These are phyloP conservation scores for Heterochromis multidens DNA, from an alignment of 2,113 vertebrate species.

Conservation along the genomic window DNA sequence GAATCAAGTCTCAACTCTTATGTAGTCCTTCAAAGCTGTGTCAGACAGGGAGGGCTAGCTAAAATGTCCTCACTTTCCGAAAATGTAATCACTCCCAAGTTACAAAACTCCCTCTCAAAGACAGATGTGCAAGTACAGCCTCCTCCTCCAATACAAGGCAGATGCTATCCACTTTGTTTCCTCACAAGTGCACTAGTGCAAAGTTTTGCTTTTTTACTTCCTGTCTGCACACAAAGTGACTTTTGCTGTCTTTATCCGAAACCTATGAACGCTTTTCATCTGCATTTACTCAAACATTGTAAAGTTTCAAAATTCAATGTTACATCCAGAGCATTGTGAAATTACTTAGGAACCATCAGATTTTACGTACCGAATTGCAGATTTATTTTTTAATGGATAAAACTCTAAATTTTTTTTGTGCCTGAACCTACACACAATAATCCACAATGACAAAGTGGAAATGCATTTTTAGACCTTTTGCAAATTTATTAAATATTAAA, in stretches of 20 bases:
- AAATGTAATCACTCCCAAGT: neutral
- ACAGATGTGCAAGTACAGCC: neutral
- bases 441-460: neutral
- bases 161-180: conserved; percentile 39
- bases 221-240: neutral
- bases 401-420: neutral
- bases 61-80: neutral
- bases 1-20: neutral
- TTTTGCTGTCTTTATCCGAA: neutral
- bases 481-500: neutral
- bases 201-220: neutral
- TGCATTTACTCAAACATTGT: neutral
- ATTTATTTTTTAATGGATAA: neutral
- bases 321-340: neutral
- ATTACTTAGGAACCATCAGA: neutral
- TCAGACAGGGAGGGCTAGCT: neutral
- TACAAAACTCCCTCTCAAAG: neutral
- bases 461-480: too few species aligned
- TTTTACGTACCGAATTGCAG: neutral
- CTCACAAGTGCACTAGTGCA: neutral
- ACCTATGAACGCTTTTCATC: neutral
- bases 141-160: conserved; percentile 13
- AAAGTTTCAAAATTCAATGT: neutral
- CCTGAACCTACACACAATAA: neutral
- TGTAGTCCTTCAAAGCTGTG: neutral